Evolutionary conservation across 2,113 vertebrate genomes (phyloP).

Genomic region (Lipotes vexillifer): DNA sequence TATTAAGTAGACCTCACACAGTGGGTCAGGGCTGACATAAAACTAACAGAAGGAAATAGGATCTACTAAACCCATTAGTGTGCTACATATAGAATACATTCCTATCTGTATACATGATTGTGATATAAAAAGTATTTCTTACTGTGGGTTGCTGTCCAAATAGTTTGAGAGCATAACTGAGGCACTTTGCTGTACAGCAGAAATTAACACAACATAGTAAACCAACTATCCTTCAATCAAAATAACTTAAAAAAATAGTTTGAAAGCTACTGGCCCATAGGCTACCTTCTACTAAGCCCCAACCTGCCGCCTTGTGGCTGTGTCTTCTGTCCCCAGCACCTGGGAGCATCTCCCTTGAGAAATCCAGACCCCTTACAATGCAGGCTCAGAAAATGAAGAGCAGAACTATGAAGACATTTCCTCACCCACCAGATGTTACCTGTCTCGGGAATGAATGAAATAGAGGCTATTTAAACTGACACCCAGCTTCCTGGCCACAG

Average conservation of each 20-base stretch:
- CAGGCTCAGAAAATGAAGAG: neutral
- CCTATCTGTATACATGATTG: neutral
- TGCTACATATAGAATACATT: neutral
- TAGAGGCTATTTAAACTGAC: neutral
- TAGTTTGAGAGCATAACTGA: neutral
- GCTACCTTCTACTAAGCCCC: neutral
- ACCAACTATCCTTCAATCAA: too few species aligned
- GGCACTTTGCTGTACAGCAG: too few species aligned
- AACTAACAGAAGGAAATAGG: neutral
- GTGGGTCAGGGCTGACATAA: neutral
- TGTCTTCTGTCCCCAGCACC: neutral
- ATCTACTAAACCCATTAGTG: neutral
- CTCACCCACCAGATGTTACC: accelerated
- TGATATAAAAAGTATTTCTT: neutral
- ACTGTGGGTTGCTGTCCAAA: neutral
- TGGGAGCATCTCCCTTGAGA: neutral
- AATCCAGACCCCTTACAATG: neutral
- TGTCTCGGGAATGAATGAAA: neutral
- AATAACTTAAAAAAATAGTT: neutral
- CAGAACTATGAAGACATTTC: neutral
- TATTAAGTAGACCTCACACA: neutral
- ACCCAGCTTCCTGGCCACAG: neutral
- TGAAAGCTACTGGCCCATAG: neutral
- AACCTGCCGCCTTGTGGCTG: accelerated
- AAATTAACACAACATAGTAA: too few species aligned